Base-by-base conservation (phyloP, 2,797 vertebrate species). In the Echiichthys vipera region DNA sequence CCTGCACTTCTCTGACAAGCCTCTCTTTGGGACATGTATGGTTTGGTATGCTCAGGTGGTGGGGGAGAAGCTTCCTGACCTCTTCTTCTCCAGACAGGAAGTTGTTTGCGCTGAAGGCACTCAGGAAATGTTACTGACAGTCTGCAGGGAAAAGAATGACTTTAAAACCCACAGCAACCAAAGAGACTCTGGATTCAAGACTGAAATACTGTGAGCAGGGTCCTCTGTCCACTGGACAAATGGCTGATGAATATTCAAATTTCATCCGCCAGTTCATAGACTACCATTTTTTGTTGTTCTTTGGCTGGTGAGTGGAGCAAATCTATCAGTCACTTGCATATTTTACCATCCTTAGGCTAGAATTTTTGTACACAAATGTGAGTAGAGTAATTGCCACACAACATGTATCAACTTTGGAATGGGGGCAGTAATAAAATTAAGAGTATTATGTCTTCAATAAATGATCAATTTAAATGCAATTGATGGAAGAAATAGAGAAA, bases 51-150 rank as follows among this genome's bases (percentile, higher is more conserved):
- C 32, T 51, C 2, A 30, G 36, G 15, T n/a, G 3, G 15, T 36
- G 12, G 64, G 58, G 5, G 5, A 47, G 40, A 50, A 59, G 29
- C 50, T 86, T 86, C 66, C 77, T 77, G 75, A 74, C 29, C 1
- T 7, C 57, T 86, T 85, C 84, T 81, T 87, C 72, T 80, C 63
- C 59, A 90, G 85, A 85, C 89, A 79, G 87, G 90, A 92, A 84
- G 61, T 17, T n/a, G 59, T 65, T 67, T 77, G 24, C 85, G 71
- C 46, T 65, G 43, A 88, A 83, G 78, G 78, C 57, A 67, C 56
- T 69, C 77, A 84, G 85, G 87, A 89, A 83, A 73, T 29, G 59
- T 42, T 29, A 37, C 49, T 76, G 64, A 83, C 62, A 81, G 25
- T 20, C 18, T 67, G n/a, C 7, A 45, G 54, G 25, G 20, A 62